Evolutionary conservation across 2,113 vertebrate genomes (phyloP).

Genomic region (Myotis yumanensis): DNA sequence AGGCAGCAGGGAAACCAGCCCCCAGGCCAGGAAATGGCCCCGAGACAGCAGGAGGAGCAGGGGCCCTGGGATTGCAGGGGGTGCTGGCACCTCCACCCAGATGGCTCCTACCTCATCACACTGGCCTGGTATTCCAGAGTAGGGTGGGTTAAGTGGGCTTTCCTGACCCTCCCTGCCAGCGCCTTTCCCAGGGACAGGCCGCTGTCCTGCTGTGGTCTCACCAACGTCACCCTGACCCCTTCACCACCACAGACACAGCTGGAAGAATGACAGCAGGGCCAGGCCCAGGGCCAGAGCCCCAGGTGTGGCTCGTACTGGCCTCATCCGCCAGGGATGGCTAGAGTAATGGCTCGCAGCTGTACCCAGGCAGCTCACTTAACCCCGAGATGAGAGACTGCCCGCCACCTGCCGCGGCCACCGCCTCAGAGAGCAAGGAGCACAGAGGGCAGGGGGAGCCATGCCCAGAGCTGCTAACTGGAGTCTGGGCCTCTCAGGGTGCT

Average conservation of each 20-base stretch:
- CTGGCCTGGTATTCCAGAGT: background rate
- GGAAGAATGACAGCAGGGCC: accelerated
- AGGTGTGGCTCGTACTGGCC: background rate
- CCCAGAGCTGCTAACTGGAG: background rate
- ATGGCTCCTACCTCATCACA: accelerated
- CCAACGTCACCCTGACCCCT: background rate
- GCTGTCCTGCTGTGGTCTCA: background rate
- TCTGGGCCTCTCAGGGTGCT: background rate
- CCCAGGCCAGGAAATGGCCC: background rate
- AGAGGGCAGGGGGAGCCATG: accelerated
- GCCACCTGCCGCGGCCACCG: background rate
- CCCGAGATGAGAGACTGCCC: background rate
- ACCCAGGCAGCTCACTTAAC: background rate
- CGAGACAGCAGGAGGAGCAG: accelerated
- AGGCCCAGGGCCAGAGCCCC: background rate
- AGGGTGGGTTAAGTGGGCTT: background rate
- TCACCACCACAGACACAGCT: background rate
- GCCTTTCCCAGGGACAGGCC: background rate
- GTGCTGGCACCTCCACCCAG: background rate
- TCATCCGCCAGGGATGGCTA: background rate
- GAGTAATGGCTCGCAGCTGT: background rate
- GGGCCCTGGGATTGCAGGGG: background rate
- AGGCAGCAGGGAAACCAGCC: background rate
- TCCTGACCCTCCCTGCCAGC: background rate
- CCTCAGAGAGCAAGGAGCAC: background rate